Conservation (phyloP, 1,140 invertebrate species). For the Pseudomyrmex flavicornis region DNA sequence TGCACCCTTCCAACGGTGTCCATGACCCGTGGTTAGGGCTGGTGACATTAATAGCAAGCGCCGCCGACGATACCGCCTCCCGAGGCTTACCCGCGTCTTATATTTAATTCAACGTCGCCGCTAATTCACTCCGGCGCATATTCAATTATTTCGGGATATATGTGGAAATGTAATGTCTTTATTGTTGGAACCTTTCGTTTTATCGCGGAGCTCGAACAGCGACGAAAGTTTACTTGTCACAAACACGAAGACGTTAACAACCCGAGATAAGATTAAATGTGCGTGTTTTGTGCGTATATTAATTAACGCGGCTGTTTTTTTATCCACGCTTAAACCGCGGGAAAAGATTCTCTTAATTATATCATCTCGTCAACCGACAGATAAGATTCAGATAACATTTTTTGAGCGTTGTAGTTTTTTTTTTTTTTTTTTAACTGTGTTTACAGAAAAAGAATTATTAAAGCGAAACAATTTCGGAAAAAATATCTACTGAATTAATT, state of each 20-base stretch:
- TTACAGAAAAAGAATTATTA: not conserved
- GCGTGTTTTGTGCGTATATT: not conserved
- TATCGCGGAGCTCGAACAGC: not conserved
- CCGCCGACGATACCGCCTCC: conserved; percentile 61
- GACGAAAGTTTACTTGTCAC: conserved; percentile 18
- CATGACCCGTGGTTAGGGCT: conserved; percentile 74
- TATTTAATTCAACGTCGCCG: conserved; percentile 76
- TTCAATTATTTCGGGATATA: conserved; percentile 70
- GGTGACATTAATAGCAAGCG: conserved; percentile 77
- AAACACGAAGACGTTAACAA: conserved; percentile 23
- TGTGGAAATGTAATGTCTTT: conserved; percentile 63
- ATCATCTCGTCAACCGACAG: no score
- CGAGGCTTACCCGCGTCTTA: conserved; percentile 69
- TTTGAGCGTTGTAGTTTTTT: not conserved
- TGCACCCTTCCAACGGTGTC: conserved; percentile 75
- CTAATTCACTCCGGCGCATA: conserved; percentile 73
- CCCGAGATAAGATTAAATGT: conserved; percentile 33
- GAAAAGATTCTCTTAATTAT: not conserved
- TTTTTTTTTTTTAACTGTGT: not conserved
- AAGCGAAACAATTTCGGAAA: no score
- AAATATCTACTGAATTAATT: not conserved
- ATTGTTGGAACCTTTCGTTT: conserved; percentile 54
- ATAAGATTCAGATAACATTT: not conserved
- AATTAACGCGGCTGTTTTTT: not conserved
- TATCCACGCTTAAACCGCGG: not conserved